A percentile compares a stretch with the other conserved stretches of the same genome.
Evolutionary conservation across 2,888 invertebrate genomes (phyloP).

Genomic region (Suillia variegata): DNA sequence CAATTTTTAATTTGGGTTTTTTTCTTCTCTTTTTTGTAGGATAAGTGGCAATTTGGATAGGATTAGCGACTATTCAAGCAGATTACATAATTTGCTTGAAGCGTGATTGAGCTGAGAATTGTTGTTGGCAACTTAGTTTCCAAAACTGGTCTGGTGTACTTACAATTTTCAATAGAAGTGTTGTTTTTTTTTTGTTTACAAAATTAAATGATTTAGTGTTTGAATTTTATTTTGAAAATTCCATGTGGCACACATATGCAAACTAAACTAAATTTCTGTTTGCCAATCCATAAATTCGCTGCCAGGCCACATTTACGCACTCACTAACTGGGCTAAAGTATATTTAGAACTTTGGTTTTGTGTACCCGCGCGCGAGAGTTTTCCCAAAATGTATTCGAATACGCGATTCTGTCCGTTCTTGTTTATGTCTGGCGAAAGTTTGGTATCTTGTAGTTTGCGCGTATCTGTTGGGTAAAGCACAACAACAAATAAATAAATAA

Average conservation of each 20-base stretch:
- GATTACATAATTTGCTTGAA: not conserved
- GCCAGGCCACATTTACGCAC: not conserved
- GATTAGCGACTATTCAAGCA: not conserved
- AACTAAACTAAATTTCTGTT: not conserved
- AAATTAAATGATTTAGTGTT: too few species aligned
- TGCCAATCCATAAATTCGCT: not conserved
- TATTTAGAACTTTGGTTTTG: not conserved
- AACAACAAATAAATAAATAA: too few species aligned
- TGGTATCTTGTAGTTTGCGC: not conserved
- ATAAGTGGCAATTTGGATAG: constrained; percentile 6
- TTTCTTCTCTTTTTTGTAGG: not conserved
- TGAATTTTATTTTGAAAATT: too few species aligned
- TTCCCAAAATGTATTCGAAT: not conserved
- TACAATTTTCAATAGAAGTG: too few species aligned
- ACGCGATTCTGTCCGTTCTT: not conserved
- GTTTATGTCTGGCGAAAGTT: not conserved
- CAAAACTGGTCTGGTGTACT: too few species aligned
- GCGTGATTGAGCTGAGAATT: not conserved
- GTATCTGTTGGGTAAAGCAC: not conserved
- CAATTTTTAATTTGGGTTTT: not conserved
- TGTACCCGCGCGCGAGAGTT: too few species aligned
- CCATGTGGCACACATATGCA: too few species aligned
- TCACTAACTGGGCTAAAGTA: too few species aligned
- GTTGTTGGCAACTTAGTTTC: too few species aligned
- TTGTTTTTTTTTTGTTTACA: too few species aligned